These are phyloP conservation scores for Reticulitermes lucifugus DNA, from an alignment of 2,888 invertebrate species.

Conservation along the genomic window DNA sequence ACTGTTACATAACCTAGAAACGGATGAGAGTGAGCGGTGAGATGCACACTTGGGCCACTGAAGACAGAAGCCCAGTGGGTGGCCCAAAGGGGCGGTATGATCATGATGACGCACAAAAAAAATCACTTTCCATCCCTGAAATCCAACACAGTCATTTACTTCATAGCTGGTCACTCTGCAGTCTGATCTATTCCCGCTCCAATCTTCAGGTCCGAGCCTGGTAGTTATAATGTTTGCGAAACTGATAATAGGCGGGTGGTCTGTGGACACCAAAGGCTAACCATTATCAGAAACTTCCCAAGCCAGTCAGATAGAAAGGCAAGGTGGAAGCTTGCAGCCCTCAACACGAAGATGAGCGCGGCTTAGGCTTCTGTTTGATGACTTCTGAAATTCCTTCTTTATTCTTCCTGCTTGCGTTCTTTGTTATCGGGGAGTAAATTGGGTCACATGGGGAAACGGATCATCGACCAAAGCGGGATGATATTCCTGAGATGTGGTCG, in stretches of 20 bases:
- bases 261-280: background rate
- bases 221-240: no score
- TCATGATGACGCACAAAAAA: no score
- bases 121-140: no score
- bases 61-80: no score
- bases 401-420: constrained; percentile 18
- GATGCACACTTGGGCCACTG: no score
- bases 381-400: constrained; percentile 46
- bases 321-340: constrained; percentile 22
- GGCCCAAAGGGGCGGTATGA: no score
- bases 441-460: constrained; percentile 52
- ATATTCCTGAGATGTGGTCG: background rate
- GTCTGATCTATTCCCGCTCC: no score
- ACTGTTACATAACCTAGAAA: no score
- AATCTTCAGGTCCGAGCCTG: no score
- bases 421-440: constrained; percentile 49
- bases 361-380: constrained; percentile 42
- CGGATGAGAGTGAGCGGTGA: no score
- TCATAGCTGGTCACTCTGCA: no score
- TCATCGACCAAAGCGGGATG: constrained; percentile 1
- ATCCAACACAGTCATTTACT: no score
- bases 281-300: constrained; percentile 3
- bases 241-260: background rate
- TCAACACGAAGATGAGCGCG: constrained; percentile 19
- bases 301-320: background rate